These are phyloP conservation scores for Mechanitis messenoides DNA, from an alignment of 2,888 invertebrate species.

Conservation along the genomic window DNA sequence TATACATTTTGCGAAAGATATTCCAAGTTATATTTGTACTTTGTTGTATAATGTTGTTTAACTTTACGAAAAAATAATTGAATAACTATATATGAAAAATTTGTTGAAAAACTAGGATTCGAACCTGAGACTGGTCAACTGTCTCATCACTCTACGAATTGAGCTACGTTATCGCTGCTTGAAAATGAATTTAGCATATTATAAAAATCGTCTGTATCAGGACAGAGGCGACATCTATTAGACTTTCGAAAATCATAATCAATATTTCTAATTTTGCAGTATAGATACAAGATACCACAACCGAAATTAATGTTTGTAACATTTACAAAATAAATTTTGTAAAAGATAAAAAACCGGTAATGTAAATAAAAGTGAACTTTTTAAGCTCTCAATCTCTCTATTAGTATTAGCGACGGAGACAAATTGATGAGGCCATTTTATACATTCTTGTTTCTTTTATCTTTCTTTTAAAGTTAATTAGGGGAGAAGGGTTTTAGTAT, in stretches of 20 bases:
- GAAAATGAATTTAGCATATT: no score
- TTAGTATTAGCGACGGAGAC: constrained; percentile 43
- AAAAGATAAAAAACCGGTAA: background rate
- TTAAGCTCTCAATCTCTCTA: constrained; percentile 28
- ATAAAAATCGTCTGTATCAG: no score
- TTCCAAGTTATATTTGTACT: no score
- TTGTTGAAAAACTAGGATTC: background rate
- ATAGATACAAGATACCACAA: no score
- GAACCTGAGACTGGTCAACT: background rate
- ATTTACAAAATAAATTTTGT: background rate
- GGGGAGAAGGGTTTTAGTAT: background rate
- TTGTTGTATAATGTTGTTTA: no score
- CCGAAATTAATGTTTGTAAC: background rate
- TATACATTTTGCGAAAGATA: background rate
- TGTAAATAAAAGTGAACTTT: constrained; percentile 1
- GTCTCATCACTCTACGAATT: no score
- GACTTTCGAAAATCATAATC: no score
- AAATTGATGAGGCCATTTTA: constrained; percentile 45
- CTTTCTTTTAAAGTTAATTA: constrained; percentile 1
- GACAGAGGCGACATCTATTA: no score
- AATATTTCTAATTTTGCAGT: no score
- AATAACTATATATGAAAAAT: no score
- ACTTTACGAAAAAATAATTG: no score
- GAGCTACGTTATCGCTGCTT: no score
- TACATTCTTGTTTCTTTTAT: constrained; percentile 3